Percentiles rank a stretch among this genome's conserved stretches.
Conservation (phyloP, 1,140 invertebrate species). For the Cydia splendana region DNA sequence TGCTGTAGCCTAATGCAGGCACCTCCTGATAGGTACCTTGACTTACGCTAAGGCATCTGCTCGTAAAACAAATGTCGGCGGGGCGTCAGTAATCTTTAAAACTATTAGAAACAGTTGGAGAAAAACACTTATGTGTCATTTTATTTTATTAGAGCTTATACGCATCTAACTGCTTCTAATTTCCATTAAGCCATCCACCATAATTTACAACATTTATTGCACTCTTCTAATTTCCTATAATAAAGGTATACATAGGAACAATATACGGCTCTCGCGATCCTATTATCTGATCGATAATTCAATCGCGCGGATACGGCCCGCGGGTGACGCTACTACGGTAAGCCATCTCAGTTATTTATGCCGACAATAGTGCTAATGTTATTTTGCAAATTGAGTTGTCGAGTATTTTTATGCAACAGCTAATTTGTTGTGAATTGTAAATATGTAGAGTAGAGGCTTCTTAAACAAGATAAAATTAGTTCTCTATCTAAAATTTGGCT, state of each 20-base stretch:
- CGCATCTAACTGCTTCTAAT: neutral
- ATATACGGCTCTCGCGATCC: slow-evolving; percentile 57
- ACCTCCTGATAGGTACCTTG: too few species aligned
- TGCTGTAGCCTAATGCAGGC: neutral
- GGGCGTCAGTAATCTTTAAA: neutral
- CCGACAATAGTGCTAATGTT: neutral
- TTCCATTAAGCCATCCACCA: neutral
- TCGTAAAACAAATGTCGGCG: neutral
- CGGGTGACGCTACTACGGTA: slow-evolving; percentile 36
- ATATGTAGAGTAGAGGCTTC: neutral
- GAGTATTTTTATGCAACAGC: neutral
- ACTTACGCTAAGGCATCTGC: neutral
- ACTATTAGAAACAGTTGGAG: neutral
- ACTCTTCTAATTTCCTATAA: slow-evolving; percentile 40
- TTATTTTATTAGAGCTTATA: too few species aligned
- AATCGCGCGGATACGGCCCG: slow-evolving; percentile 57
- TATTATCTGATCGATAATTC: slow-evolving; percentile 67
- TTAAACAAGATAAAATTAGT: neutral
- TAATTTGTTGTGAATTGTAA: neutral
- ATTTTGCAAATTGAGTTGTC: neutral
- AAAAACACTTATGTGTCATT: neutral
- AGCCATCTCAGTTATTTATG: slow-evolving; percentile 3
- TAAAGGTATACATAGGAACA: slow-evolving; percentile 53
- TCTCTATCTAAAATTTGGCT: too few species aligned
- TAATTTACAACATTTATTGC: neutral